phyloP scores from a whole-genome alignment of 1,140 invertebrate species.

The Bombus confusus region DNA sequence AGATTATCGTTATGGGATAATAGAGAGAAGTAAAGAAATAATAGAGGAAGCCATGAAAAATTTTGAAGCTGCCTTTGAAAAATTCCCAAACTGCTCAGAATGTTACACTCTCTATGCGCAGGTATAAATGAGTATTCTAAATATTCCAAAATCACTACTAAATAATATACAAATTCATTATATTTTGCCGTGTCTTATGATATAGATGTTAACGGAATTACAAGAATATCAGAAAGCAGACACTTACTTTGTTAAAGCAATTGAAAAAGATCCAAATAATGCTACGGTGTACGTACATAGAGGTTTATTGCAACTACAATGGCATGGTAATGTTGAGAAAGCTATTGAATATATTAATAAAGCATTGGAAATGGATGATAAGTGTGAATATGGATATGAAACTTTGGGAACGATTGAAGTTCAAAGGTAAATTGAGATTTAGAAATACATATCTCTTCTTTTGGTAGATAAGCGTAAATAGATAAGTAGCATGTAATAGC shows the following conservation, averaged over 20 bases:
- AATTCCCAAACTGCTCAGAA: conserved; percentile 93
- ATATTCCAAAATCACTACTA: conserved; percentile 9
- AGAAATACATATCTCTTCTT: not conserved
- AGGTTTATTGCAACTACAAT: conserved; percentile 92
- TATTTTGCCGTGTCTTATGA: not conserved
- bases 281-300: conserved; percentile 93
- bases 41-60: conserved; percentile 85
- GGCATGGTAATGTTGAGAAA: conserved; percentile 91
- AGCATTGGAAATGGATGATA: conserved; percentile 93
- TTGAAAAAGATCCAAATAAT: conserved; percentile 92
- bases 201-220: conserved; percentile 82
- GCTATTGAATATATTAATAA: conserved; percentile 90
- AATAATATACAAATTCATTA: conserved; percentile 2
- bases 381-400: conserved; percentile 97
- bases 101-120: conserved; percentile 92
- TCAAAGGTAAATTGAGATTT: conserved; percentile 87
- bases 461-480: not conserved
- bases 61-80: conserved; percentile 89
- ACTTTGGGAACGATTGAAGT: conserved; percentile 96
- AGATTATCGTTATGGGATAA: conserved; percentile 88
- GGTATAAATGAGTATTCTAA: conserved; percentile 79
- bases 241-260: conserved; percentile 90
- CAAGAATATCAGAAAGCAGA: conserved; percentile 92
- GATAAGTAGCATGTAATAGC: not conserved
- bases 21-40: conserved; percentile 83